These are phyloP conservation scores for Nezara viridula DNA, from an alignment of 2,888 invertebrate genomes.

Conservation along the genomic window DNA sequence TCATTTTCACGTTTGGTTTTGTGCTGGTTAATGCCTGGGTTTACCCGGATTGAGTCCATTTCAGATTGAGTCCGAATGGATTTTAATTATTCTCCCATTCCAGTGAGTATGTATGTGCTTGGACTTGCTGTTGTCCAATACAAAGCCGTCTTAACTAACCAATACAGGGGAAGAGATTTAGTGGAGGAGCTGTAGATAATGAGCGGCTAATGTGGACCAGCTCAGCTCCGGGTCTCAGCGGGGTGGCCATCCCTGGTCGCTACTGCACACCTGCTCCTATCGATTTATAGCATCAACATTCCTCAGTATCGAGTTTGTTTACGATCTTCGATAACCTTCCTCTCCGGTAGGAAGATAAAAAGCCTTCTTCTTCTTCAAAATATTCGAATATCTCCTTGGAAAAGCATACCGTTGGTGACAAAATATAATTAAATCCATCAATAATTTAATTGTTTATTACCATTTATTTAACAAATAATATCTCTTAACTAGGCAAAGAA, in stretches of 20 bases:
- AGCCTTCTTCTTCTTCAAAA: too few relatives aligned
- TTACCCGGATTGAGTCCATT: too few relatives aligned
- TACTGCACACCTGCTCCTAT: not conserved
- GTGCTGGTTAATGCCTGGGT: too few relatives aligned
- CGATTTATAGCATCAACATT: slow-evolving; percentile 11
- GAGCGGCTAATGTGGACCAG: not conserved
- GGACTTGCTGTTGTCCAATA: not conserved
- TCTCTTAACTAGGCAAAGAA: too few relatives aligned
- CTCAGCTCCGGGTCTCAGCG: not conserved
- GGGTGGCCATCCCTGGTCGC: not conserved
- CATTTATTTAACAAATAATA: too few relatives aligned
- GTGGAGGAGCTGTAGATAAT: not conserved
- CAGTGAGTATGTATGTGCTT: not conserved
- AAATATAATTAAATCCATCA: too few relatives aligned
- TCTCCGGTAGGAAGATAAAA: not conserved
- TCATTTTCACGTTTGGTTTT: too few relatives aligned
- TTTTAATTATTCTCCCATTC: not conserved
- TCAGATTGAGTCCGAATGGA: too few relatives aligned
- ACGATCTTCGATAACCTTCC: not conserved
- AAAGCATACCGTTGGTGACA: too few relatives aligned
- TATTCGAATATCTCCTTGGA: too few relatives aligned
- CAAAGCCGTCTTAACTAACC: not conserved
- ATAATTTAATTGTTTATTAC: not conserved
- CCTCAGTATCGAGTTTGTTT: slow-evolving; percentile 2
- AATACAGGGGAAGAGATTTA: not conserved